Evolutionary conservation across 2,797 vertebrate species (phyloP).

Genomic region (Pseudomugil gertrudae): DNA sequence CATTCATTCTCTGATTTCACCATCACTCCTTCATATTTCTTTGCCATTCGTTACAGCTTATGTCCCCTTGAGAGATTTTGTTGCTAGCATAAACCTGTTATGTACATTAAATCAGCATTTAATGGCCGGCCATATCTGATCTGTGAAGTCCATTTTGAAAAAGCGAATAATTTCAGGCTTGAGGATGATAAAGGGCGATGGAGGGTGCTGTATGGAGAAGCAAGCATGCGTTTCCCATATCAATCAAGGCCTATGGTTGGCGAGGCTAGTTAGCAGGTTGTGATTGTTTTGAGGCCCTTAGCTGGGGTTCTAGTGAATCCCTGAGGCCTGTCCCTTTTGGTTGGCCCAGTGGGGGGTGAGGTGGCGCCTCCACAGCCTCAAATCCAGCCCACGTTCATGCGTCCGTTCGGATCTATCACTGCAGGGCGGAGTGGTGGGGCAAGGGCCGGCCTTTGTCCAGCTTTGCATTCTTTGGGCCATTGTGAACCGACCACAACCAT

Average conservation of each 20-base stretch:
- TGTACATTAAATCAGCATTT: slow-evolving; percentile 78
- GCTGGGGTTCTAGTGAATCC: slow-evolving; percentile 81
- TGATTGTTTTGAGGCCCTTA: slow-evolving; percentile 89
- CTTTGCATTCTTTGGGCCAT: slow-evolving; percentile 91
- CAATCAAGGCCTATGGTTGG: slow-evolving; percentile 92
- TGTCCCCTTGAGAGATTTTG: slow-evolving; percentile 49
- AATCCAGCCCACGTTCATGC: slow-evolving; percentile 97
- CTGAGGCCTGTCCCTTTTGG: slow-evolving; percentile 86
- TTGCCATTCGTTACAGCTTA: slow-evolving; percentile 71
- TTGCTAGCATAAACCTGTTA: slow-evolving; percentile 79
- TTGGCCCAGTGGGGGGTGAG: slow-evolving; percentile 87
- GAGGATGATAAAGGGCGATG: slow-evolving; percentile 78
- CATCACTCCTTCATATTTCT: slow-evolving; percentile 70
- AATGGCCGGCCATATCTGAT: slow-evolving; percentile 76
- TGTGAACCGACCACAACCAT: slow-evolving; percentile 91
- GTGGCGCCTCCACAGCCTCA: slow-evolving; percentile 81
- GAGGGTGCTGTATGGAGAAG: slow-evolving; percentile 70
- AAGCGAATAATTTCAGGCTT: slow-evolving; percentile 76
- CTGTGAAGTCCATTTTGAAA: slow-evolving; percentile 71
- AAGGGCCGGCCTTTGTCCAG: slow-evolving; percentile 89
- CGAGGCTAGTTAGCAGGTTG: slow-evolving; percentile 90
- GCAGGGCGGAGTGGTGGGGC: slow-evolving; percentile 75
- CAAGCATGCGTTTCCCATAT: slow-evolving; percentile 93
- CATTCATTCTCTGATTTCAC: slow-evolving; percentile 61
- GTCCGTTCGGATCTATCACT: slow-evolving; percentile 98